Conservation (phyloP, 2,888 invertebrate species). For the Boloria selene region DNA sequence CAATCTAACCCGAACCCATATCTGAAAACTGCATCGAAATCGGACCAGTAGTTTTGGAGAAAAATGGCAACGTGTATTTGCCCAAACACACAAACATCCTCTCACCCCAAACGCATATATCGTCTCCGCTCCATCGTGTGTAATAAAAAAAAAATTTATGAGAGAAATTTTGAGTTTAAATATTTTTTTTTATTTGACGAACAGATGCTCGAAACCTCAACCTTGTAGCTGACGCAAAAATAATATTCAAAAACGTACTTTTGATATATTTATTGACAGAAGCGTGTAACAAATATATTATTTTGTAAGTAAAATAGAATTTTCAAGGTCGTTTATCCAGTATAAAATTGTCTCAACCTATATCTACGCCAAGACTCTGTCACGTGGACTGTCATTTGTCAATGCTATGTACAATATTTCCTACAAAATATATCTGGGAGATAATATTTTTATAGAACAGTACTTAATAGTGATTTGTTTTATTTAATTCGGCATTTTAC, state of each 20-base stretch:
- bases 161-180: not conserved
- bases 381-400: constrained; percentile 34
- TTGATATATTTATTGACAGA: constrained; percentile 25
- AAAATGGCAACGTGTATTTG: too few relatives aligned
- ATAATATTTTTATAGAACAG: constrained; percentile 20
- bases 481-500: too few relatives aligned
- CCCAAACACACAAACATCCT: too few relatives aligned
- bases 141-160: too few relatives aligned
- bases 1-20: too few relatives aligned
- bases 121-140: too few relatives aligned
- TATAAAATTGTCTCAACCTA: constrained; percentile 28
- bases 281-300: constrained; percentile 15
- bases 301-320: constrained; percentile 28
- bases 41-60: too few relatives aligned
- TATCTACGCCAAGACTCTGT: constrained; percentile 34
- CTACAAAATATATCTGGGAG: constrained; percentile 26
- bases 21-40: too few relatives aligned
- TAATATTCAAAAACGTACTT: constrained; percentile 11
- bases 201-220: not conserved
- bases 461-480: not conserved
- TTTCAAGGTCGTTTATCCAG: constrained; percentile 36
- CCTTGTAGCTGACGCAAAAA: constrained; percentile 13
- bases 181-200: not conserved
- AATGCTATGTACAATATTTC: constrained; percentile 28
- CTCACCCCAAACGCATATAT: too few relatives aligned